Evolutionary conservation across 1,140 invertebrate genomes (phyloP), one percentile per base, ranked within the genome.

Genomic region (Saccostrea echinata): DNA sequence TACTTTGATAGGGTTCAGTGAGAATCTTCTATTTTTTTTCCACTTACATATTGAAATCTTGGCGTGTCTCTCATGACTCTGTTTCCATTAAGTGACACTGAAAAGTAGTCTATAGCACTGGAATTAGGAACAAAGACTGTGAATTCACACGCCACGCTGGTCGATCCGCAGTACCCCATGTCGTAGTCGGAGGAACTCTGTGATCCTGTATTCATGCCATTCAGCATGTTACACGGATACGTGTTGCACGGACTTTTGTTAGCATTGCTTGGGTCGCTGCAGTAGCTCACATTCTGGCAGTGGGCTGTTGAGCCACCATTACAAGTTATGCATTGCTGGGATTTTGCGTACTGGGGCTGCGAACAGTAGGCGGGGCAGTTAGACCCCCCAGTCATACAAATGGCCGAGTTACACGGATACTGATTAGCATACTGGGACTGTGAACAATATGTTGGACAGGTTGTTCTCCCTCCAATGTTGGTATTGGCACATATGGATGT

Each of bases 111-210:
- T 27, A 92, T 91, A 1, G 92, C 91, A 13, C 88, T 92, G 43
- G 91, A 91, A 71, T 92, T 92, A 0, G 91, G 91, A 11, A 91
- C 90, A 86, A 92, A 92, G 18, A 91, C 68, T 0, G 92, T 92
- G 85, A 92, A 89, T 2, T 84, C 35, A 88, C 91, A 92, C 12
- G 80, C 55, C 13, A 35, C 27, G 0, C 18, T 18, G 6, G 57
- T n/a, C 11, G 61, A 24, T 2, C 61, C 57, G 53, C 88, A 88
- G 24, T 64, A 85, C 4, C 88, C 88, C 76, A 88, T 83, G 27
- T 88, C 84, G 30, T 86, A 51, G 35, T 18, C 0, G 1, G 81
- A 52, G 1, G 80, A 6, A 16, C 18, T 27, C 81, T 82, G 81
- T 12, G 35, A 51, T 12, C 35, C 35, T 0, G 80, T 43, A 30